Evolutionary conservation across 2,113 vertebrate species (phyloP).

Genomic region (Acrocephalus kingi): DNA sequence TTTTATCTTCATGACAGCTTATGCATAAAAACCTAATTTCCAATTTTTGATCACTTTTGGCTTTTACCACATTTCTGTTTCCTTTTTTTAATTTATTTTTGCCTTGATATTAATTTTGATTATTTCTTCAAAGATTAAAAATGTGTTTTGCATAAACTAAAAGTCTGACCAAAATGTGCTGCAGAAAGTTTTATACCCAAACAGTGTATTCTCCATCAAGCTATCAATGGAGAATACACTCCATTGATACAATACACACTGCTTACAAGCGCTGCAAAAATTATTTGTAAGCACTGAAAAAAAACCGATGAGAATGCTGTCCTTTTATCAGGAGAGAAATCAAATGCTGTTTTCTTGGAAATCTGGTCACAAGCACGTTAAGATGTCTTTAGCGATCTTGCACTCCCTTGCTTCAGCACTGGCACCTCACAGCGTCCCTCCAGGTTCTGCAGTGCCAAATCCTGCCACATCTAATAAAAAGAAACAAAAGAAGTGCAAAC

Average conservation of each 20-base stretch:
- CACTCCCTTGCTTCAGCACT: neutral
- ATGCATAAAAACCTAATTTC: neutral
- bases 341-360: neutral
- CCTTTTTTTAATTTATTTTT: neutral
- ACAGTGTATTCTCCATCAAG: neutral
- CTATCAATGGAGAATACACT: neutral
- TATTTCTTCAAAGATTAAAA: neutral
- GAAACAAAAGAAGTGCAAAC: neutral
- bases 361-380: fast-evolving
- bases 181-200: neutral
- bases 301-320: fast-evolving
- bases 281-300: neutral
- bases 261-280: no score
- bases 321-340: neutral
- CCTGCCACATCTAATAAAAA: neutral
- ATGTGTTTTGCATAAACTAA: neutral
- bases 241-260: no score
- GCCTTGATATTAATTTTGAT: neutral
- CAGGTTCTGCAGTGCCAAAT: neutral
- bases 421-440: neutral
- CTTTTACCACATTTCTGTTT: neutral
- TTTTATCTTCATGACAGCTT: neutral
- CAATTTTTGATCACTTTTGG: neutral
- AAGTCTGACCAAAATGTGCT: neutral
- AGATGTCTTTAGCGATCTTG: neutral